phyloP scores from a whole-genome alignment of 2,113 vertebrate genomes.

The Lota lota region DNA sequence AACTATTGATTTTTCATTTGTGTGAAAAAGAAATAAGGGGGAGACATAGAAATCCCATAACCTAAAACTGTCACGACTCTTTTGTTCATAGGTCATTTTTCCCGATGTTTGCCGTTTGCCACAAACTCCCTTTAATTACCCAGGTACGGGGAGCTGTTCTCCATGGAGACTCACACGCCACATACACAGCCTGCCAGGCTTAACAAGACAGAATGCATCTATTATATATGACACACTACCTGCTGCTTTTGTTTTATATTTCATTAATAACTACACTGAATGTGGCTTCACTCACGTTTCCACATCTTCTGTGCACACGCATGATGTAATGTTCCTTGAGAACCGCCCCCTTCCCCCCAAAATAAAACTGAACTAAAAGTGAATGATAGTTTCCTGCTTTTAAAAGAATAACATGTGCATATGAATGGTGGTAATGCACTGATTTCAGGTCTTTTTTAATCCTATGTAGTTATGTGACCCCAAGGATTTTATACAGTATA shows the following conservation, averaged over 20 bases:
- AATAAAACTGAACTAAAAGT: not conserved
- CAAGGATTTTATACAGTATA: too few species aligned
- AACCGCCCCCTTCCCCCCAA: not conserved
- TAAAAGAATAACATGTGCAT: too few species aligned
- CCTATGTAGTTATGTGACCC: too few species aligned
- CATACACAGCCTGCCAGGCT: constrained; percentile 60
- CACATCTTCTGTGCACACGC: not conserved
- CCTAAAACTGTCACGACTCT: constrained; percentile 98
- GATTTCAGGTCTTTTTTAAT: too few species aligned
- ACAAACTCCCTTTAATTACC: constrained; percentile 97
- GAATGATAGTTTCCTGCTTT: not conserved
- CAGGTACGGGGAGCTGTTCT: constrained; percentile 70
- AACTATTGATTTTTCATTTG: constrained; percentile 99
- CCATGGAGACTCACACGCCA: constrained; percentile 54
- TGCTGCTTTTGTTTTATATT: constrained; percentile 71
- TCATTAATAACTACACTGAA: constrained; percentile 65
- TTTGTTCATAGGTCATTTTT: constrained; percentile 98
- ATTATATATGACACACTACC: constrained; percentile 75
- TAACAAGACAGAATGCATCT: constrained; percentile 74
- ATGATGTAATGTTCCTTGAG: not conserved
- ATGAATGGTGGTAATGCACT: too few species aligned
- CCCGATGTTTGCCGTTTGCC: constrained; percentile 75
- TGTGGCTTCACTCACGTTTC: constrained; percentile 40
- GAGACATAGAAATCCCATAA: constrained; percentile 81
- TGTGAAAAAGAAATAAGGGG: constrained; percentile 71